Percentiles rank a stretch among this genome's conserved stretches.
Conservation (phyloP, 1,140 invertebrate genomes). For the Probaryconus sp. region DNA sequence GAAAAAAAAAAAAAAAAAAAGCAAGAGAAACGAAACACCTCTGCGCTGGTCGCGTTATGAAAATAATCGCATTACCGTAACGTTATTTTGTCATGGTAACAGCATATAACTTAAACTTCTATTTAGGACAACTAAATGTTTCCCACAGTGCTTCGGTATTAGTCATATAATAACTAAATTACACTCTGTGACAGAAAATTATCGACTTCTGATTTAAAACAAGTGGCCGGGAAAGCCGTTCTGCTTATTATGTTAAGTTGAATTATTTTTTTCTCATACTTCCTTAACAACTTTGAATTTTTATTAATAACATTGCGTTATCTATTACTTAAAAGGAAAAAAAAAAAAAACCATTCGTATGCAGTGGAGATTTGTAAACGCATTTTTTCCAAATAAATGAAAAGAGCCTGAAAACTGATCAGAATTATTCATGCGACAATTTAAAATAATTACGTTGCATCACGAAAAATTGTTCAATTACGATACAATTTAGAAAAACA, state of each 20-base stretch:
- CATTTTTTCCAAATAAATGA: slow-evolving; percentile 6
- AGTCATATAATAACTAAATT: slow-evolving; percentile 45
- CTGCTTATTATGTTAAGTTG: slow-evolving; percentile 14
- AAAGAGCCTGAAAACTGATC: too few relatives aligned
- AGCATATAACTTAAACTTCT: slow-evolving; percentile 23
- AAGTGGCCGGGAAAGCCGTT: slow-evolving; percentile 15
- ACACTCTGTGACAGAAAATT: slow-evolving; percentile 19
- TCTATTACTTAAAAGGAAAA: too few relatives aligned
- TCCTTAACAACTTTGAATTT: not conserved
- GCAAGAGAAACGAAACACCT: not conserved
- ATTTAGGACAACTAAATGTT: slow-evolving; percentile 22
- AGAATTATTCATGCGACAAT: too few relatives aligned
- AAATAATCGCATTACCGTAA: slow-evolving; percentile 12
- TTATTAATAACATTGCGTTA: not conserved
- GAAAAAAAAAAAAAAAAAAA: too few relatives aligned
- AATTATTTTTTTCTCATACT: slow-evolving; percentile 4
- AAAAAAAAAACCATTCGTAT: too few relatives aligned
- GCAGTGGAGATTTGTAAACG: too few relatives aligned
- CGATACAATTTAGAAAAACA: too few relatives aligned
- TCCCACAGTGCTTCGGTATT: slow-evolving; percentile 12
- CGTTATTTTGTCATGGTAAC: slow-evolving; percentile 35
- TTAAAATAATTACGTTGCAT: not conserved
- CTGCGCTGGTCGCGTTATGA: not conserved
- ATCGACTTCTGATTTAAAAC: slow-evolving; percentile 18
- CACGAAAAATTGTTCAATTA: not conserved